Percentiles rank a stretch among this genome's conserved stretches.
These are phyloP conservation scores for Lutjanus erythropterus DNA, from an alignment of 2,113 vertebrate species.

Conservation along the genomic window DNA sequence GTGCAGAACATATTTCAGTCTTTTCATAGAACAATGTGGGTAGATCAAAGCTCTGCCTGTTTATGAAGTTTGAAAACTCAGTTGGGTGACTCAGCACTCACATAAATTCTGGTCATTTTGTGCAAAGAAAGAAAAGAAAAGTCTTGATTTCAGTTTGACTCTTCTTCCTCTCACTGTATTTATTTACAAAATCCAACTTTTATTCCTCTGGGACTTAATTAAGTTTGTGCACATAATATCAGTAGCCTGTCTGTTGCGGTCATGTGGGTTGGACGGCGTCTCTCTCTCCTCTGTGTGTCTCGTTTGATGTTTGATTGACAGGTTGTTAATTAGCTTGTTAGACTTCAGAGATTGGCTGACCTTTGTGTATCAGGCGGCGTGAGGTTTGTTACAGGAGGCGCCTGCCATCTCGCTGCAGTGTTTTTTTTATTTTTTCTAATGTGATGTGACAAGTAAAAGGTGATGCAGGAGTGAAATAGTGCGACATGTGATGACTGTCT, in stretches of 20 bases:
- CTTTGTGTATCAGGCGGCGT: background rate
- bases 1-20: background rate
- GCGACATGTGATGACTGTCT: no score
- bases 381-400: background rate
- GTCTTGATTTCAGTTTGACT: background rate
- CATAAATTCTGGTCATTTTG: background rate
- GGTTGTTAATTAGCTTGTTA: slow-evolving; percentile 30
- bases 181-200: background rate
- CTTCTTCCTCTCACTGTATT: background rate
- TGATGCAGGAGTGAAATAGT: no score
- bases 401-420: background rate
- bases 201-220: background rate
- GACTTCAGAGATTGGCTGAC: slow-evolving; percentile 29
- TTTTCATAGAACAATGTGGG: no score
- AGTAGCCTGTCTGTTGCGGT: background rate
- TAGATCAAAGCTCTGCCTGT: background rate
- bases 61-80: no score
- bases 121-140: background rate
- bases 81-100: no score
- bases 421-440: slow-evolving; percentile 11
- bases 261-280: background rate
- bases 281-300: background rate
- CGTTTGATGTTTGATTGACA: slow-evolving; percentile 43
- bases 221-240: background rate
- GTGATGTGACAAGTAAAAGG: background rate